Base-by-base conservation (phyloP, 2,113 vertebrate genomes). In the Malaclemys terrapin region DNA sequence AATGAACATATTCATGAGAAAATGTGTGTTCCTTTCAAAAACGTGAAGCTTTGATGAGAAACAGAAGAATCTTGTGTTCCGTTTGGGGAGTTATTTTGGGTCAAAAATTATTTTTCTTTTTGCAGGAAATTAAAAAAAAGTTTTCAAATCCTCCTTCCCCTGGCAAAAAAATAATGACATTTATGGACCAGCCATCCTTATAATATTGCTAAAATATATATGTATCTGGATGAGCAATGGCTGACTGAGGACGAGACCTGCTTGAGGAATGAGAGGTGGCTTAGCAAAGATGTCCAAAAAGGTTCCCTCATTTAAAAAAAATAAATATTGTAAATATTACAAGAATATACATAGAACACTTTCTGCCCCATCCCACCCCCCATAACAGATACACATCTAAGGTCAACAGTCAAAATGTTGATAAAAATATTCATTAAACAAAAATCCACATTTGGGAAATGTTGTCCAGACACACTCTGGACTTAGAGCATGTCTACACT, bases 391-490 rank as follows among this genome's bases (percentile, higher is more conserved):
- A 93, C 17, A 91, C 92, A 88, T 80, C 31, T 83, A 81, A 88
- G 85, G 75, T 89, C 72, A 92, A 1, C 22, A 83, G 82, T 85
- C 88, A 50, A 95, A 96, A 93, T 14, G 19, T 31, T 8, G 81
- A 89, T 95, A 57, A 95, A 88, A 94, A 94, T 38, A 82, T 7
- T 81, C 84, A 85, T 49, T 87, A 65, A 95, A 94, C 93, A 24
- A 31, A 89, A 93, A 95, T 49, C 4, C 35, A 80, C 93, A 89
- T 10, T 57, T 91, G 86, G 79, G 88, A 95, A 94, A 88, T 87
- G 35, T 75, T 75, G 35, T 38, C 5, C 20, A 11, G n/a, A 72
- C 5, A 19, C 69, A 38, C 10, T 75, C 8, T 54, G 53, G 53
- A 54, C 53, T 54, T 54, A 54, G 53, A 8, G 14, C 50, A 52